A percentile compares a stretch with the other conserved stretches of the same genome.
These are phyloP conservation scores for Delia radicum DNA, from an alignment of 1,140 invertebrate species.

Conservation along the genomic window DNA sequence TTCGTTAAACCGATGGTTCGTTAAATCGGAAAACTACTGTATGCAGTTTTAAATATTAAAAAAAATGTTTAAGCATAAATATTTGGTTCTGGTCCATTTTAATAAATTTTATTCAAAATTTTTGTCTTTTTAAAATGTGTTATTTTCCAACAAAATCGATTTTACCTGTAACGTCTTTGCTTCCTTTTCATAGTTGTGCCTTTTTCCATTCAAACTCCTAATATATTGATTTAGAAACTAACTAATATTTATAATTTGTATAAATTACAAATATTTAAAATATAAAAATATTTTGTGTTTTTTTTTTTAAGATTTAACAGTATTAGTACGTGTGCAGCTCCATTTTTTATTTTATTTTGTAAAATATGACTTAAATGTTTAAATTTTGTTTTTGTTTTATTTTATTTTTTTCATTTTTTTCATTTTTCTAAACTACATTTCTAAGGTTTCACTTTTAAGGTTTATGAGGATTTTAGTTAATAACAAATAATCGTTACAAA, in stretches of 20 bases:
- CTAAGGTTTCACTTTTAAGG: not conserved
- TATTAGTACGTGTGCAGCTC: not conserved
- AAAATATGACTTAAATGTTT: not conserved
- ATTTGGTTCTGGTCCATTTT: no score
- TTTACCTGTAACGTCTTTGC: conserved; percentile 52
- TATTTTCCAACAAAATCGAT: no score
- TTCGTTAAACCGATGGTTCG: no score
- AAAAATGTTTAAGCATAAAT: no score
- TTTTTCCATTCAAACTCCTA: conserved; percentile 51
- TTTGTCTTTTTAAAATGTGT: no score
- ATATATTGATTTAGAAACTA: not conserved
- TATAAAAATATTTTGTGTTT: not conserved
- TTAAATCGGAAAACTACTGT: no score
- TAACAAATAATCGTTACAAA: not conserved
- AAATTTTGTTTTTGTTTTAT: not conserved
- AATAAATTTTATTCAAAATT: no score
- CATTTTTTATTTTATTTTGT: not conserved
- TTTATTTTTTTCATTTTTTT: not conserved
- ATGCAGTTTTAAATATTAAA: no score
- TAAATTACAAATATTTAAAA: not conserved
- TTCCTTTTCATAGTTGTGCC: conserved; percentile 51
- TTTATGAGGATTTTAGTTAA: not conserved
- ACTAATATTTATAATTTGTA: not conserved
- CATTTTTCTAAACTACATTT: not conserved
- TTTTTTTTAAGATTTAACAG: not conserved